phyloP scores from a whole-genome alignment of 1,140 invertebrate species.

The Hormaphis cornu region DNA sequence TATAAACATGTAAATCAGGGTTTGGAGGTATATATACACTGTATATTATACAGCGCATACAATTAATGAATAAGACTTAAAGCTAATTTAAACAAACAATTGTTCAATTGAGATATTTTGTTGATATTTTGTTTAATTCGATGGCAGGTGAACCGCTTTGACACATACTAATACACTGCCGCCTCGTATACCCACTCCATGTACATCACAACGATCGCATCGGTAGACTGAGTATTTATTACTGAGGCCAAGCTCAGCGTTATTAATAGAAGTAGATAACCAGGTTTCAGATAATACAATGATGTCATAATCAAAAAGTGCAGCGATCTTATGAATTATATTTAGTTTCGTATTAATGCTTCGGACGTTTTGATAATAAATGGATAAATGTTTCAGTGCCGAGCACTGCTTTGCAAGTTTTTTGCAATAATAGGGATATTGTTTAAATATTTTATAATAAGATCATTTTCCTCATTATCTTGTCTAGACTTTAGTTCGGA shows the following conservation, averaged over 20 bases:
- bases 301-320: background rate
- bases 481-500: too few species aligned
- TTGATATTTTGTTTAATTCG: too few species aligned
- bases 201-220: background rate
- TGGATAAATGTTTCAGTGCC: background rate
- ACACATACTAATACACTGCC: background rate
- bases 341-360: background rate
- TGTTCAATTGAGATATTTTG: too few species aligned
- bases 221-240: constrained; percentile 1
- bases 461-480: too few species aligned
- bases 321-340: background rate
- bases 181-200: background rate
- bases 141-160: background rate
- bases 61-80: too few species aligned
- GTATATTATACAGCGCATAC: too few species aligned
- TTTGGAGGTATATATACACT: too few species aligned
- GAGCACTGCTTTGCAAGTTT: background rate
- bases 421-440: background rate
- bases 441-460: too few species aligned
- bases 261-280: background rate
- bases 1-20: too few species aligned
- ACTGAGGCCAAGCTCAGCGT: background rate
- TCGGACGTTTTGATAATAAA: background rate
- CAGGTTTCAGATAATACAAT: background rate
- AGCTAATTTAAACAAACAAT: too few species aligned